Base-by-base conservation (phyloP, 2,113 vertebrate genomes). In the Scomber japonicus region DNA sequence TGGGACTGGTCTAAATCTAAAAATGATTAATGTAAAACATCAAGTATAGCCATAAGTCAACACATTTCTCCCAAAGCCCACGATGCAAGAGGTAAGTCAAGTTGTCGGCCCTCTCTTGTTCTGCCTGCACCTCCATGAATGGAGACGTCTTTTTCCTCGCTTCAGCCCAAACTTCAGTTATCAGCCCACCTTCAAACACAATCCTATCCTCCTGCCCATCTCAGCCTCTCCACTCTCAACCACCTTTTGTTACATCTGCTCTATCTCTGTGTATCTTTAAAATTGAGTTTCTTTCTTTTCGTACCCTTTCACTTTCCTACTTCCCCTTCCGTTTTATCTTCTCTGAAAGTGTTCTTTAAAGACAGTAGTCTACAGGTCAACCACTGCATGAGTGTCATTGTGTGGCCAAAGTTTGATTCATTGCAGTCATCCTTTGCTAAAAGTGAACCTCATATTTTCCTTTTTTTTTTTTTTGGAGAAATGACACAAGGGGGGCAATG, bases 371-470 rank as follows among this genome's bases (percentile, higher is more conserved):
- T 9, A 49, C 35, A 46, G 62, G 71, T 82, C 59, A 60, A 55
- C 50, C 24, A 46, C 55, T 45, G 60, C 69, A 46, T 2, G 16
- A 51, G 5, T 62, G 49, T 67, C 51, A 54, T 50, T 74, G 69
- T 73, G 67, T 35, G 63, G 62, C 27, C 61, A 12, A 70, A 74
- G 75, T 72, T 63, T 80, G 67, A 74, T 64, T 71, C 35, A 74
- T 49, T 77, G 59, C 71, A 63, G 53, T 31, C 46, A 35, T 66
- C 16, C 60, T 27, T 48, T 19, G 59, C 21, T 24, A 15, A 24
- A 46, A 73, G 54, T 49, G 9, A n/a, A 48, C 4, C 16, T 75
- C 13, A 9, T 50, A 8, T n/a, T 2, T 14, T 45, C n/a, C 35
- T 73, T 67, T 35, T 78, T 59, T 57, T 40, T 11, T 27, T 2